Conservation (phyloP, 2,888 invertebrate species). For the Itoplectis maculator region DNA sequence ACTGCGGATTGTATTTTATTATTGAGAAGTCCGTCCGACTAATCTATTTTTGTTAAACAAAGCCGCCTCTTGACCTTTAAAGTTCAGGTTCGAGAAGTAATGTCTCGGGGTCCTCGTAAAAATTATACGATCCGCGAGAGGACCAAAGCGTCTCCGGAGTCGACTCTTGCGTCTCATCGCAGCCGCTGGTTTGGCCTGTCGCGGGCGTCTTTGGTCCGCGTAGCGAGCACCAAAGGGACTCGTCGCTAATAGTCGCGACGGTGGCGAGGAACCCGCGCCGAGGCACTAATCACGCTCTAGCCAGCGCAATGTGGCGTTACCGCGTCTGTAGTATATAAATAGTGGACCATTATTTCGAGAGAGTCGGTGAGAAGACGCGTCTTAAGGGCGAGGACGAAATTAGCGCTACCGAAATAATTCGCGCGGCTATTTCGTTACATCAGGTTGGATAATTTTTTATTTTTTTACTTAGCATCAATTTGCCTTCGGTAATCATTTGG, state of each 20-base stretch:
- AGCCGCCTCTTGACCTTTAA: background rate
- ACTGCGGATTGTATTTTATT: background rate
- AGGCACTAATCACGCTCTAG: slow-evolving; percentile 11
- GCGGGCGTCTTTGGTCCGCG: slow-evolving; percentile 7
- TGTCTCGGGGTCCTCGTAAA: background rate
- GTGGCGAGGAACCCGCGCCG: background rate
- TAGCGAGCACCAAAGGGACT: slow-evolving; percentile 22
- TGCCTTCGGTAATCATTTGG: background rate
- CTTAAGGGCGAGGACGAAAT: slow-evolving; percentile 37
- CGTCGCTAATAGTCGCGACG: slow-evolving; percentile 10
- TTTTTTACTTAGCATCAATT: background rate
- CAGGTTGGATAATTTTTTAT: background rate
- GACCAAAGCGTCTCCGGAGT: background rate
- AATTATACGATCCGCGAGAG: slow-evolving; percentile 3
- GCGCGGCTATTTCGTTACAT: background rate
- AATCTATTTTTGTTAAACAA: background rate
- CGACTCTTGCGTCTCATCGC: too few relatives aligned
- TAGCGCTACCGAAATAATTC: slow-evolving; percentile 2
- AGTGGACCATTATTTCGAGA: slow-evolving; percentile 50
- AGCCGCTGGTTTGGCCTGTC: too few relatives aligned
- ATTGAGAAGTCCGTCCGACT: background rate
- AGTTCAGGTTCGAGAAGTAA: background rate
- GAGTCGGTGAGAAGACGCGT: slow-evolving; percentile 25
- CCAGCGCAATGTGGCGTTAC: slow-evolving; percentile 24
- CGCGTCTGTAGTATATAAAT: slow-evolving; percentile 50